phyloP scores from a whole-genome alignment of 2,797 vertebrate species.

The Poeciliopsis infans region DNA sequence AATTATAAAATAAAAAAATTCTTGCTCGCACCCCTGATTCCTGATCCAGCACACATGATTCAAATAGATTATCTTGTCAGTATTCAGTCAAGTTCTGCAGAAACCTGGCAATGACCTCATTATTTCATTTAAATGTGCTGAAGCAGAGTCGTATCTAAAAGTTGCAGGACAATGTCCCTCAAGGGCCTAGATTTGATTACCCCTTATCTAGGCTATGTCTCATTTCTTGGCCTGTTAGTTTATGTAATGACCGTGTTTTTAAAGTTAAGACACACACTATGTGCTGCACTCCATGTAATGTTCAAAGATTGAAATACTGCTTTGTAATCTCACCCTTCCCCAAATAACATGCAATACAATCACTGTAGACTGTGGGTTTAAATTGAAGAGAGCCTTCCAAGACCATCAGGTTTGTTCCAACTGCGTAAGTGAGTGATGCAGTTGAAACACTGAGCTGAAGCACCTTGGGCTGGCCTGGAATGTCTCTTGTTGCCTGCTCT shows the following conservation, averaged over 20 bases:
- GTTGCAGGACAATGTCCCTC: background rate
- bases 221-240: background rate
- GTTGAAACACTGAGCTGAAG: conserved; percentile 32
- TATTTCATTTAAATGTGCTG: background rate
- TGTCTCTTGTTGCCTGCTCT: conserved; percentile 55
- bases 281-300: background rate
- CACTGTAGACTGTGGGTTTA: conserved; percentile 49
- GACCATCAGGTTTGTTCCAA: conserved; percentile 64
- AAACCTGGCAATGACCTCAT: background rate
- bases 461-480: conserved; percentile 42
- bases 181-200: too few relatives aligned
- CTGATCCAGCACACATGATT: background rate
- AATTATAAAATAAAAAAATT: too few relatives aligned
- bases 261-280: background rate
- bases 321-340: background rate
- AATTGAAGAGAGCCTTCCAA: conserved; percentile 50
- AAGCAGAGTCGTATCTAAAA: background rate
- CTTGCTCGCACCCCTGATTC: background rate
- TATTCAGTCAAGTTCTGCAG: background rate
- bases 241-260: background rate
- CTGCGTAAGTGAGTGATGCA: conserved; percentile 51
- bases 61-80: background rate
- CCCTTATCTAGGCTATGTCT: background rate
- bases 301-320: background rate
- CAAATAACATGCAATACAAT: conserved; percentile 51